Evolutionary conservation across 2,888 invertebrate species (phyloP).

Genomic region (Ochlodes sylvanus): DNA sequence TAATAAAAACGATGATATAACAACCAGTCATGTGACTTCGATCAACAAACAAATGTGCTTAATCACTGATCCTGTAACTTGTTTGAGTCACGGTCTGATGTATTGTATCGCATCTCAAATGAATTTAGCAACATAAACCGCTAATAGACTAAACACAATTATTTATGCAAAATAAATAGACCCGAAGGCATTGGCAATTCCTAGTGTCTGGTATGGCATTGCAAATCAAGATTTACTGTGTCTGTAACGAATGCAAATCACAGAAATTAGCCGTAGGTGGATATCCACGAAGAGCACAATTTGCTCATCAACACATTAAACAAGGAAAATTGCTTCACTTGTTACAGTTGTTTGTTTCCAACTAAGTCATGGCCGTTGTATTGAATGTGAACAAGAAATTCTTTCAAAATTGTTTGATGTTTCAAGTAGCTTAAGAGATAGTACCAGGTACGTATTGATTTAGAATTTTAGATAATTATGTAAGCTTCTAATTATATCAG

Average conservation of each 20-base stretch:
- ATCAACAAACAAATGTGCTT: constrained; percentile 5
- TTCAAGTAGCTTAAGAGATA: background rate
- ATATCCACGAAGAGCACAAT: constrained; percentile 10
- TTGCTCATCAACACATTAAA: constrained; percentile 16
- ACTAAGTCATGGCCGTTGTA: constrained; percentile 16
- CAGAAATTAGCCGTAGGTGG: constrained; percentile 12
- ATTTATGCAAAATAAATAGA: too few species aligned
- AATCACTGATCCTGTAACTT: constrained; percentile 5
- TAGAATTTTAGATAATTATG: too few species aligned
- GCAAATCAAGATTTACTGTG: background rate
- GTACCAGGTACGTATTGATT: background rate
- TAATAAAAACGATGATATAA: background rate
- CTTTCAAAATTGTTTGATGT: constrained; percentile 9
- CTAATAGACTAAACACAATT: background rate
- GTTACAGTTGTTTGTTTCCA: constrained; percentile 3
- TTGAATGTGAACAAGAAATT: constrained; percentile 1
- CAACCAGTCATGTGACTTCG: background rate
- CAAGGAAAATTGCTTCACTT: constrained; percentile 17
- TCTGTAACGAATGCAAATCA: constrained; percentile 24
- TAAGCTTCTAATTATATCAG: too few species aligned
- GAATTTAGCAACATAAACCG: background rate
- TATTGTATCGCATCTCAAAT: background rate
- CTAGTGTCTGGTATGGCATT: background rate
- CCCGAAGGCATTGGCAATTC: background rate
- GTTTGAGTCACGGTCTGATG: background rate